Conservation (phyloP, 2,888 invertebrate genomes). For the Chrysotoxum bicinctum region DNA sequence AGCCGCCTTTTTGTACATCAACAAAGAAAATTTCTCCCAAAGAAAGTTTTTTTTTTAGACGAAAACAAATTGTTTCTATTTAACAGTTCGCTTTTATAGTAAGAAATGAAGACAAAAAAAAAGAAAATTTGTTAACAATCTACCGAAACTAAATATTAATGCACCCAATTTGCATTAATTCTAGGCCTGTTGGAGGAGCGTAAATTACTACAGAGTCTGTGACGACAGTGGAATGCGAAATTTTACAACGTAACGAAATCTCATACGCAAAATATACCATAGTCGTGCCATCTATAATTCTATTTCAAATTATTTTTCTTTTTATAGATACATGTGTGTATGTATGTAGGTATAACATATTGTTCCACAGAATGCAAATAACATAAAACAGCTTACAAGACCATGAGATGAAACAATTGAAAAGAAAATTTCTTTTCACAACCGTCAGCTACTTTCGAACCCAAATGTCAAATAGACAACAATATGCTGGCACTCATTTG, state of each 20-base stretch:
- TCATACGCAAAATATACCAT: not conserved
- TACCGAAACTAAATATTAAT: slow-evolving; percentile 30
- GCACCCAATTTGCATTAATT: slow-evolving; percentile 11
- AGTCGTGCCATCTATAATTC: not conserved
- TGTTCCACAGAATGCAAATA: slow-evolving; percentile 38
- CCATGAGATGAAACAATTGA: slow-evolving; percentile 40
- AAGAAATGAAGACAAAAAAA: not conserved
- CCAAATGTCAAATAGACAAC: slow-evolving; percentile 30
- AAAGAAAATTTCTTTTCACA: slow-evolving; percentile 66
- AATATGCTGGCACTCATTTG: slow-evolving; percentile 24
- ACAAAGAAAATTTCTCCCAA: slow-evolving; percentile 68
- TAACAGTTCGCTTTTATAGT: not conserved
- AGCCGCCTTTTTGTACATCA: slow-evolving; percentile 41
- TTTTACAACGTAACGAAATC: not conserved
- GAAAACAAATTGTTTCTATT: slow-evolving; percentile 15
- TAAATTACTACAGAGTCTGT: not conserved
- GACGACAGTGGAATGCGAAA: slow-evolving; percentile 42
- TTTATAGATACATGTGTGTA: not conserved
- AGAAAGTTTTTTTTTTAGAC: slow-evolving; percentile 51
- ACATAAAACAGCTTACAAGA: slow-evolving; percentile 46
- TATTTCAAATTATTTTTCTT: slow-evolving; percentile 18
- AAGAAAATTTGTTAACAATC: slow-evolving; percentile 32
- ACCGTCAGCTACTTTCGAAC: slow-evolving; percentile 58
- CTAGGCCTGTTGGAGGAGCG: slow-evolving; percentile 8
- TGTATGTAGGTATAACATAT: not conserved